phyloP scores from a whole-genome alignment of 30 jellyfish, hydroid and myxozoan genomes.

The Aurelia coerulea region DNA sequence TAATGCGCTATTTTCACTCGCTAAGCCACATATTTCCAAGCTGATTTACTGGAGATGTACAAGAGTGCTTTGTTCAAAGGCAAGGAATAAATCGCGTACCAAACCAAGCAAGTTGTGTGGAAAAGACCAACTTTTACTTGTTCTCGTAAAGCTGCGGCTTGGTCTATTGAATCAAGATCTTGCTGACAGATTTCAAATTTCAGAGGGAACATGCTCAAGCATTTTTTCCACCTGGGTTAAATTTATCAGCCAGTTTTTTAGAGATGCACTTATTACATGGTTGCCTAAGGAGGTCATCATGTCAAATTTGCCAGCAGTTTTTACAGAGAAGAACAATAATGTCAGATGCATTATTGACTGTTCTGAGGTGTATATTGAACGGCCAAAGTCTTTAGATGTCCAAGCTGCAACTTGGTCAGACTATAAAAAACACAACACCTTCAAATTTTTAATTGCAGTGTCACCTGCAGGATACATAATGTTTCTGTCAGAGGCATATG shows the following conservation, averaged over 20 bases:
- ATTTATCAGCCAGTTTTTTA: conserved; percentile 4
- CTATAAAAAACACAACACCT: conserved; percentile 25
- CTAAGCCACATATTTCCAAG: conserved; percentile 16
- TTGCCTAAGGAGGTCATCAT: conserved; percentile 16
- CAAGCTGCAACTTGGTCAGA: conserved; percentile 51
- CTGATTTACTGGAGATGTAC: conserved; percentile 44
- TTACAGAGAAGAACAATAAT: background rate
- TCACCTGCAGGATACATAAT: conserved; percentile 35
- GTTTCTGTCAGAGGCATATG: conserved; percentile 18
- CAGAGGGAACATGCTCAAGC: conserved; percentile 17
- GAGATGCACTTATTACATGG: conserved; percentile 20
- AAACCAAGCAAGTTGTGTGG: background rate
- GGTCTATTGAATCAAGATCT: conserved; percentile 41
- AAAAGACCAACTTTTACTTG: conserved; percentile 29
- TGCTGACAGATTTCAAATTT: conserved; percentile 42
- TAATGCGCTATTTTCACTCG: conserved; percentile 34
- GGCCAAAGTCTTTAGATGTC: conserved; percentile 23
- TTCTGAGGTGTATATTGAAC: conserved; percentile 32
- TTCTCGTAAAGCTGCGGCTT: conserved; percentile 41
- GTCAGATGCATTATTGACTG: conserved; percentile 34
- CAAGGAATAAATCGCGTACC: background rate
- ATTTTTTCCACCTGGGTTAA: conserved; percentile 37
- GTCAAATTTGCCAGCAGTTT: conserved; percentile 18
- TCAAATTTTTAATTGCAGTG: conserved; percentile 19
- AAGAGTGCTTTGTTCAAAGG: background rate